Percentiles rank a stretch among this genome's conserved stretches.
Conservation (phyloP, 2,888 invertebrate species). For the Andrena minutula region DNA sequence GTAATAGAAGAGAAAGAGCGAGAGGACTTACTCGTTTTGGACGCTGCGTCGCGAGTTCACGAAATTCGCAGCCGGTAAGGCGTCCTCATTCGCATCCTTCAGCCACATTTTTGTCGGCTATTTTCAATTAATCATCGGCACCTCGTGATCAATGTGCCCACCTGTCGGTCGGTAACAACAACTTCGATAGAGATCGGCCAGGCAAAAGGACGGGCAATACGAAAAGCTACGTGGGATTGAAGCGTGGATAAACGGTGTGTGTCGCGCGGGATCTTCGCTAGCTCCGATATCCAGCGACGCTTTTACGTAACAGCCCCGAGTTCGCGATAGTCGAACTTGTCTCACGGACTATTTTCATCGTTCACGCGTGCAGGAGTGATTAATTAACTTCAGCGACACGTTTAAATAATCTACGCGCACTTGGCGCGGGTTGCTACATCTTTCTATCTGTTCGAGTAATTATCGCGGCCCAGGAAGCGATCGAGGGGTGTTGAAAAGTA, state of each 20-base stretch:
- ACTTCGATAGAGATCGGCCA: slow-evolving; percentile 39
- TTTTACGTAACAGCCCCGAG: not conserved
- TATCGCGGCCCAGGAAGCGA: too few species aligned
- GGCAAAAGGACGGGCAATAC: slow-evolving; percentile 9
- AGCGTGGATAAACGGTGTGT: slow-evolving; percentile 5
- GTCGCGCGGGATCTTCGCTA: slow-evolving; percentile 4
- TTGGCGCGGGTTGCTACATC: not conserved
- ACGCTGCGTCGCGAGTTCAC: slow-evolving; percentile 70
- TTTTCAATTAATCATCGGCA: slow-evolving; percentile 61
- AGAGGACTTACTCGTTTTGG: slow-evolving; percentile 78
- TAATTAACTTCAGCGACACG: slow-evolving; percentile 23
- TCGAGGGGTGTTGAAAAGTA: too few species aligned
- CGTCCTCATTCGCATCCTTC: slow-evolving; percentile 71
- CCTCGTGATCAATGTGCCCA: slow-evolving; percentile 46
- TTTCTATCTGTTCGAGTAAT: not conserved
- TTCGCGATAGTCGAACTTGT: not conserved
- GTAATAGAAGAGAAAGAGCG: slow-evolving; percentile 27
- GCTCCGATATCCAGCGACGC: not conserved
- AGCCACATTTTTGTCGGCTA: slow-evolving; percentile 73
- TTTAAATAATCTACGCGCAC: not conserved
- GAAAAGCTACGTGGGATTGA: slow-evolving; percentile 7
- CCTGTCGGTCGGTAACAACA: slow-evolving; percentile 49
- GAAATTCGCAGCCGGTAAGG: slow-evolving; percentile 66
- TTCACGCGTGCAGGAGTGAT: not conserved
- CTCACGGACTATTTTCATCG: not conserved